Evolutionary conservation across 2,797 vertebrate genomes (phyloP), one percentile per base, ranked within the genome.

Genomic region (Tenualosa ilisha): DNA sequence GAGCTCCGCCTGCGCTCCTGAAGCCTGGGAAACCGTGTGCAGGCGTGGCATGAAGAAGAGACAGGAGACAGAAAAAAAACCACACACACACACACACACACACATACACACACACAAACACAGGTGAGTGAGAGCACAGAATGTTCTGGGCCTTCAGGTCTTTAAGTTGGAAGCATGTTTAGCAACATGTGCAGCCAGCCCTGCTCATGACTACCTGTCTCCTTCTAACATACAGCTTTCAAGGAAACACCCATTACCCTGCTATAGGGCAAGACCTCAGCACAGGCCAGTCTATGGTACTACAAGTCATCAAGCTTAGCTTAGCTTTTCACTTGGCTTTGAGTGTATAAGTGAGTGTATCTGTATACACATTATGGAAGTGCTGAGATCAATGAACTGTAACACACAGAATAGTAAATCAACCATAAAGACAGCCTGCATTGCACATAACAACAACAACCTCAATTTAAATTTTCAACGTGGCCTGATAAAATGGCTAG

Each of bases 1-100:
- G 97, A 97, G 90, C 97, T 98, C 0, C 95, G 94, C 85, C 97
- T 95, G 90, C 93, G 93, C 24, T 97, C 94, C 0, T 93, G 92
- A 31, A 94, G 89, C 86, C 96, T 97, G 93, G 54, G 43, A 89
- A 63, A 59, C 63, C 86, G 24, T 54, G 13, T 9, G 31, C 31
- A 59, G 83, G 31, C n/a, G 17, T 54, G 72, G 24, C 61, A 89
- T 17, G 51, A 3, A 59, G 59, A 3, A 65, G 63, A 89, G 72
- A 43, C 50, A 51, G 75, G 17, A 85, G 50, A 68, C 50, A 88
- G 51, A 87, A 56, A 15, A 31, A 31, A 31, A 61, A n/a, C n/a
- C n/a, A 61, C 56, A 61, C 56, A 61, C 56, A 61, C 56, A 61
- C 6, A n/a, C n/a, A 61, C 56, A 61, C 59, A 61, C 59, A 61